Percentiles rank a stretch among this genome's conserved stretches.
Evolutionary conservation across 2,797 vertebrate species (phyloP).

Genomic region (Fistularia tabacaria): DNA sequence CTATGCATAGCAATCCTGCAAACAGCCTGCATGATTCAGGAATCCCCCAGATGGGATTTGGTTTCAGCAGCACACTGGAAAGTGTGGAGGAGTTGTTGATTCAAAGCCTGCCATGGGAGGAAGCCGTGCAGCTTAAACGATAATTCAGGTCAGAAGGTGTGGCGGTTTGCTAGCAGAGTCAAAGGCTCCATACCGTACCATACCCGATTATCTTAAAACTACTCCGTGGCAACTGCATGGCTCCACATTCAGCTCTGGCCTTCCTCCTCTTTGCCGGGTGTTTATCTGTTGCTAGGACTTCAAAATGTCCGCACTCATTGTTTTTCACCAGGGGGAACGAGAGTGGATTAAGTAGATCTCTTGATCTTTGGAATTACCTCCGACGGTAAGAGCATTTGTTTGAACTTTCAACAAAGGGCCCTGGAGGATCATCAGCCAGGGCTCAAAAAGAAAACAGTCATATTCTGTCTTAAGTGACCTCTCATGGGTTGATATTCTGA

Average conservation of each 20-base stretch:
- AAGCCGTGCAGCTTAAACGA: slow-evolving; percentile 5
- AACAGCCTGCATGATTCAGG: slow-evolving; percentile 54
- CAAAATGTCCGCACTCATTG: slow-evolving; percentile 53
- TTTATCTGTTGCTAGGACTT: slow-evolving; percentile 65
- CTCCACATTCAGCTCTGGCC: slow-evolving; percentile 47
- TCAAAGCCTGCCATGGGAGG: slow-evolving; percentile 46
- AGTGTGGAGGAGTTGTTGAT: slow-evolving; percentile 28
- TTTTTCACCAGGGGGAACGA: slow-evolving; percentile 49
- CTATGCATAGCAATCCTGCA: slow-evolving; percentile 51
- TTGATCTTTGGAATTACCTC: slow-evolving; percentile 56
- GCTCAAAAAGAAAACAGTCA: background rate
- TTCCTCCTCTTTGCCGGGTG: slow-evolving; percentile 52
- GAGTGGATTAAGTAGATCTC: slow-evolving; percentile 58
- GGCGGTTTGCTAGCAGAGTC: slow-evolving; percentile 44
- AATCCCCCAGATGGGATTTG: slow-evolving; percentile 44
- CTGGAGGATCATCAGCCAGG: slow-evolving; percentile 15
- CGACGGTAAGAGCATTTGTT: slow-evolving; percentile 39
- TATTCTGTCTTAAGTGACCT: too few species aligned
- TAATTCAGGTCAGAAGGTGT: slow-evolving; percentile 51
- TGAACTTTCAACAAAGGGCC: slow-evolving; percentile 20
- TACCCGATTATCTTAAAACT: slow-evolving; percentile 57
- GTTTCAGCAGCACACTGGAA: background rate
- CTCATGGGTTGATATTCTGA: too few species aligned
- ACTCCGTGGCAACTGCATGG: slow-evolving; percentile 35
- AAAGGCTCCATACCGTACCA: slow-evolving; percentile 46